phyloP scores from a whole-genome alignment of 2,797 vertebrate genomes.

The Mormyrus hasselquistii region DNA sequence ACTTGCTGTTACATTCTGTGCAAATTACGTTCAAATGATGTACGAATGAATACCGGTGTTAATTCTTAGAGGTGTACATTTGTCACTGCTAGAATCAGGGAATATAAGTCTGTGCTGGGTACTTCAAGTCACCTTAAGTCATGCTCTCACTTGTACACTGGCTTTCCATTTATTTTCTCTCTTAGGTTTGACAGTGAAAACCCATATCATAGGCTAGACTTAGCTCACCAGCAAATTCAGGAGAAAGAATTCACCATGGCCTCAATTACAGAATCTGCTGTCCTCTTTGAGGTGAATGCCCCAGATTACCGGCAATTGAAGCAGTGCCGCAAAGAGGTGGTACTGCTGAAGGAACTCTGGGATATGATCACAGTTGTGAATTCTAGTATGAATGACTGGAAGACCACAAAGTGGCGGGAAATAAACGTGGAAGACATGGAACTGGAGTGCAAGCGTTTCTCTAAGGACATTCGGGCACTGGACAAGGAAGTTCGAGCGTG shows the following conservation, averaged over 20 bases:
- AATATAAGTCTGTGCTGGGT: neutral
- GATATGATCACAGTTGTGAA: constrained; percentile 75
- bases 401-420: constrained; percentile 73
- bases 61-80: neutral
- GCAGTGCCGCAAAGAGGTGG: constrained; percentile 81
- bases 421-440: constrained; percentile 89
- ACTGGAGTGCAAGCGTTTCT: constrained; percentile 76
- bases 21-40: neutral
- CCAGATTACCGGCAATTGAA: constrained; percentile 81
- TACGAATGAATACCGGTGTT: neutral
- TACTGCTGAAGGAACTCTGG: constrained; percentile 86
- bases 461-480: constrained; percentile 71
- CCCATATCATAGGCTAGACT: constrained; percentile 73
- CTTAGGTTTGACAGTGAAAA: constrained; percentile 70
- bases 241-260: constrained; percentile 77
- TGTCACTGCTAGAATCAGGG: neutral
- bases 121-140: neutral
- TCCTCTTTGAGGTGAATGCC: constrained; percentile 81
- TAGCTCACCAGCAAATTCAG: constrained; percentile 70
- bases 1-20: neutral
- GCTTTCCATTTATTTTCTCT: neutral
- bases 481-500: constrained; percentile 84
- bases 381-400: constrained; percentile 75
- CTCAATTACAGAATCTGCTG: constrained; percentile 71
- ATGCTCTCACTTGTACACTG: neutral